These are phyloP conservation scores for Notarius quadriscutis DNA, from an alignment of 2,113 vertebrate species.

Conservation along the genomic window DNA sequence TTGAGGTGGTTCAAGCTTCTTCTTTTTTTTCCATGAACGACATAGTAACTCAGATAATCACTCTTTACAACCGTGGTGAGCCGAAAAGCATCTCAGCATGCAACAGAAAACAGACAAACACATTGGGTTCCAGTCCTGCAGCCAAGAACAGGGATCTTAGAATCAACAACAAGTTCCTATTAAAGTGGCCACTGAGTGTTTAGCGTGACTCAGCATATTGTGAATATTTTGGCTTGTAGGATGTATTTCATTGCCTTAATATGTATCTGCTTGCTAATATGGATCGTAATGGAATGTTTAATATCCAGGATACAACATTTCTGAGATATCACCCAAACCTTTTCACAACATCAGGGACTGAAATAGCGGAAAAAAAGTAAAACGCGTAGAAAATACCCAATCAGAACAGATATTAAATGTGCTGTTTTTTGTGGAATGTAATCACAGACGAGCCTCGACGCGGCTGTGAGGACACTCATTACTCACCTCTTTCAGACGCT, in stretches of 20 bases:
- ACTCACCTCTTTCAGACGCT: slow-evolving; percentile 95
- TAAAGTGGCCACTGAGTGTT: too few relatives aligned
- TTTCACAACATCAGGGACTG: neutral
- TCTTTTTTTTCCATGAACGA: too few relatives aligned
- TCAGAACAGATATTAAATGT: slow-evolving; percentile 24
- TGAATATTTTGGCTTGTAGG: neutral
- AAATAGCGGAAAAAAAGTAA: neutral
- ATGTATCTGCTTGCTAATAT: neutral
- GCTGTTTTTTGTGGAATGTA: slow-evolving; percentile 6
- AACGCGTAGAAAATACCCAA: too few relatives aligned
- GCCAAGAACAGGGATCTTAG: too few relatives aligned
- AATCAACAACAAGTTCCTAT: too few relatives aligned
- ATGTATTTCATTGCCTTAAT: neutral
- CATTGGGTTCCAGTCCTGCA: too few relatives aligned
- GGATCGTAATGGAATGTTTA: neutral
- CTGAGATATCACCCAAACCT: neutral
- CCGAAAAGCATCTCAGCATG: too few relatives aligned
- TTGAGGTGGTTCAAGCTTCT: too few relatives aligned
- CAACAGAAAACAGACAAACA: too few relatives aligned
- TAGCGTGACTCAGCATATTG: neutral
- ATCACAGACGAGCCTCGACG: slow-evolving; percentile 37
- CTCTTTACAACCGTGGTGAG: too few relatives aligned
- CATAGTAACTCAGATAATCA: too few relatives aligned
- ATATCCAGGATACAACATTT: neutral
- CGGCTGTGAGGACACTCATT: slow-evolving; percentile 62